Percentiles rank a stretch among this genome's conserved stretches.
Conservation (phyloP, 2,888 invertebrate genomes). For the Amorpha juglandis region DNA sequence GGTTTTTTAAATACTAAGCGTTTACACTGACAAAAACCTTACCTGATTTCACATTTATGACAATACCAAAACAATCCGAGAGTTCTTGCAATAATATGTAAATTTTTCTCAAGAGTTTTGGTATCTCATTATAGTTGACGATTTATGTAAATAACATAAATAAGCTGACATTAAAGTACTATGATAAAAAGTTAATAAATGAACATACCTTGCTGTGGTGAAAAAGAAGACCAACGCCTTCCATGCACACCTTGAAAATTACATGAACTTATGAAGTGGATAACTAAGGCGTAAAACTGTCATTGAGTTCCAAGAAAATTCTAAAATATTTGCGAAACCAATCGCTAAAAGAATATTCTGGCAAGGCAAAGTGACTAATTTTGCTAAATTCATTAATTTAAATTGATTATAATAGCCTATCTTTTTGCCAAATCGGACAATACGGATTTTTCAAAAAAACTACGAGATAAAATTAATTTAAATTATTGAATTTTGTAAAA, state of each 20-base stretch:
- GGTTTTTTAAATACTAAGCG: constrained; percentile 68
- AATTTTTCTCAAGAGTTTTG: constrained; percentile 53
- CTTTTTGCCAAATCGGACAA: no score
- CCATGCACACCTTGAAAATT: constrained; percentile 93
- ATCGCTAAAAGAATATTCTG: no score
- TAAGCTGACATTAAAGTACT: constrained; percentile 71
- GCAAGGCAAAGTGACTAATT: no score
- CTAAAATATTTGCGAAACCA: no score
- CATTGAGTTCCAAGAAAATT: no score
- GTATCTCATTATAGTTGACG: constrained; percentile 56
- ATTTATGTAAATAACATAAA: constrained; percentile 58
- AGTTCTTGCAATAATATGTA: constrained; percentile 30
- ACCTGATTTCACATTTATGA: constrained; percentile 62
- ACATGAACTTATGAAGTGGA: constrained; percentile 9
- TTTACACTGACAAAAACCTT: constrained; percentile 74
- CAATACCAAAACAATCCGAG: constrained; percentile 57
- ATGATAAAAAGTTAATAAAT: constrained; percentile 31
- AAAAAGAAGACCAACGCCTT: constrained; percentile 99
- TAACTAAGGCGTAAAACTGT: no score
- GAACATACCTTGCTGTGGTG: constrained; percentile 98
- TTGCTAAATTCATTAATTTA: no score
- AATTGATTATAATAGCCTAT: no score
- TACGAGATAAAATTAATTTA: no score
- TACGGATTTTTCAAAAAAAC: no score
- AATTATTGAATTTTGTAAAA: no score